A percentile compares a stretch with the other conserved stretches of the same genome.
phyloP scores from a whole-genome alignment of 2,797 vertebrate genomes.

The Zalophus californianus region DNA sequence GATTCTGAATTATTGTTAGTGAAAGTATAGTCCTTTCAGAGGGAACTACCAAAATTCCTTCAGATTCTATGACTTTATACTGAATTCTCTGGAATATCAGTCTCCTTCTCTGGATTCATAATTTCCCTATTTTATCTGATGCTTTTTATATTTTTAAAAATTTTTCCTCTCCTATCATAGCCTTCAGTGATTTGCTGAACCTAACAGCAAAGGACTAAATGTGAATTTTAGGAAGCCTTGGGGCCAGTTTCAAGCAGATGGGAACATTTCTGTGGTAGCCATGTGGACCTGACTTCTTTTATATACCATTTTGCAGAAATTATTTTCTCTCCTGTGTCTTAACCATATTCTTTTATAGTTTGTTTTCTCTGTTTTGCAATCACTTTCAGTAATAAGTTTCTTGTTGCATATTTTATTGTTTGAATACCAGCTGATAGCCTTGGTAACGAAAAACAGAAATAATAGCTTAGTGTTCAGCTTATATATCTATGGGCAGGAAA shows the following conservation, averaged over 20 bases:
- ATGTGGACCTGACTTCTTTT: not conserved
- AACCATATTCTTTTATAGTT: not conserved
- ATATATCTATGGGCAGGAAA: not conserved
- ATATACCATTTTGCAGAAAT: not conserved
- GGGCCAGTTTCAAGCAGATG: not conserved
- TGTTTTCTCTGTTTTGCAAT: constrained; percentile 40
- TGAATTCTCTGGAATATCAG: not conserved
- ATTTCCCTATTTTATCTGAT: not conserved
- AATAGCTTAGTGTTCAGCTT: not conserved
- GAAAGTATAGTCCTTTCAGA: not conserved
- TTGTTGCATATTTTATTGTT: constrained; percentile 15
- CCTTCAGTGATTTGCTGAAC: not conserved
- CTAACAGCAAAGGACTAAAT: not conserved
- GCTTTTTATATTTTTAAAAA: not conserved
- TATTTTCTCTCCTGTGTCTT: constrained; percentile 15
- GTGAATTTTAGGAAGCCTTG: not conserved
- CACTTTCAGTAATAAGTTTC: not conserved
- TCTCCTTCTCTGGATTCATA: not conserved
- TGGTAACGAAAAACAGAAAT: constrained; percentile 36
- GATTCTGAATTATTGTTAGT: not conserved
- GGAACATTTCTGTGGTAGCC: not conserved
- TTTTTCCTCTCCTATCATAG: not conserved
- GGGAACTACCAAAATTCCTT: not conserved
- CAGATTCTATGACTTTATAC: not conserved
- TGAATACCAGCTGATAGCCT: not conserved